These are phyloP conservation scores for Bombylius major DNA, from an alignment of 2,888 invertebrate species.

Conservation along the genomic window DNA sequence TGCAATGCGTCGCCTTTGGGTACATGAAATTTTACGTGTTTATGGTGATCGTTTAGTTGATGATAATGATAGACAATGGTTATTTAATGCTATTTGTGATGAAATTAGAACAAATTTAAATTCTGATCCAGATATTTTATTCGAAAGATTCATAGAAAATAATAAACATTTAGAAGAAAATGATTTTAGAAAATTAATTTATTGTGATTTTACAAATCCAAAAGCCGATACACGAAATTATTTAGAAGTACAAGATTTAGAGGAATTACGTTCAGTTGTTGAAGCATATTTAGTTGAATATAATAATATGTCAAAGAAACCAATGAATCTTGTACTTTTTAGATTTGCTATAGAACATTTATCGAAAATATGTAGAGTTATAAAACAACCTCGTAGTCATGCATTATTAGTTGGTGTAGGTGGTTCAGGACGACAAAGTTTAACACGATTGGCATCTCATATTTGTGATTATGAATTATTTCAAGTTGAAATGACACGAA, in stretches of 20 bases:
- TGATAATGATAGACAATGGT: conserved; percentile 68
- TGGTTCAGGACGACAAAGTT: conserved; percentile 85
- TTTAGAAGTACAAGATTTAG: conserved; percentile 74
- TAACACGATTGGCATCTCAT: conserved; percentile 80
- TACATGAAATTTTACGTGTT: conserved; percentile 84
- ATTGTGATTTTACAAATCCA: conserved; percentile 91
- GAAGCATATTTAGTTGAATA: conserved; percentile 82
- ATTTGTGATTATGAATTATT: conserved; percentile 88
- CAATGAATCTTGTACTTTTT: conserved; percentile 88
- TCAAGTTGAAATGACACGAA: conserved; percentile 82
- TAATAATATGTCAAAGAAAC: conserved; percentile 91
- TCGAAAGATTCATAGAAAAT: conserved; percentile 47
- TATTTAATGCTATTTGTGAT: conserved; percentile 54
- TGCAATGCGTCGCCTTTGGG: conserved; percentile 85
- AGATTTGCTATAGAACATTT: conserved; percentile 92
- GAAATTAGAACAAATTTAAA: conserved; percentile 48
- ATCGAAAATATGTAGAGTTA: conserved; percentile 76
- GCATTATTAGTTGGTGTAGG: conserved; percentile 83
- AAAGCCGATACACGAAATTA: conserved; percentile 83
- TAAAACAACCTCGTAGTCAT: conserved; percentile 86
- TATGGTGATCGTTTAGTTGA: conserved; percentile 87
- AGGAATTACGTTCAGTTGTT: conserved; percentile 65
- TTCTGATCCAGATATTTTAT: conserved; percentile 55
- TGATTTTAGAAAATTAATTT: conserved; percentile 75
- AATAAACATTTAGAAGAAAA: conserved; percentile 50